Evolutionary conservation across 1,140 invertebrate species (phyloP).

Genomic region (Apocrypta bakeri): DNA sequence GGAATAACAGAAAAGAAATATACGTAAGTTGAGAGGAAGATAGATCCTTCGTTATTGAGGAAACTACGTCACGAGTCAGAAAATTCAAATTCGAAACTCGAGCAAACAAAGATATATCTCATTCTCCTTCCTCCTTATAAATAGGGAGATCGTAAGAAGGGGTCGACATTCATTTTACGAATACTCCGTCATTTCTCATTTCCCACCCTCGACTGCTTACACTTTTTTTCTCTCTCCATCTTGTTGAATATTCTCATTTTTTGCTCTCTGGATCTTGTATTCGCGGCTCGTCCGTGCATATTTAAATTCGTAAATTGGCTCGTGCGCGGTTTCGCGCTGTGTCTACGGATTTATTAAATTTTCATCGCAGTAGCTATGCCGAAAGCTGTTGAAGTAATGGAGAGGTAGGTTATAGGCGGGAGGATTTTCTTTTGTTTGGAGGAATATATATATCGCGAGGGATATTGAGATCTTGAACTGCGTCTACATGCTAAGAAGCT

Average conservation of each 20-base stretch:
- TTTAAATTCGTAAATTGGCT: slow-evolving; percentile 47
- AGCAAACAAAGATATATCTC: slow-evolving; percentile 22
- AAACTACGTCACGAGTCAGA: not conserved
- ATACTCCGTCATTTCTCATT: slow-evolving; percentile 34
- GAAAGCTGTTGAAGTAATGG: not conserved
- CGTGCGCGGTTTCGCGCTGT: not conserved
- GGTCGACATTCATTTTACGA: slow-evolving; percentile 15
- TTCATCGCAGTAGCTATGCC: not conserved
- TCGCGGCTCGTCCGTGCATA: slow-evolving; percentile 41
- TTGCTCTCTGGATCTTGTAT: slow-evolving; percentile 29
- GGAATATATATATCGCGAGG: slow-evolving; percentile 14
- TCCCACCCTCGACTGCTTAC: not conserved
- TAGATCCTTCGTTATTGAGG: no score
- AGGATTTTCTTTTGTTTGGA: slow-evolving; percentile 34
- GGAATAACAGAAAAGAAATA: not conserved
- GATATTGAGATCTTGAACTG: slow-evolving; percentile 31
- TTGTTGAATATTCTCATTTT: not conserved
- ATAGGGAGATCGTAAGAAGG: not conserved
- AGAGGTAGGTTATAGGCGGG: not conserved
- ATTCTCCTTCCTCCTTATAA: not conserved
- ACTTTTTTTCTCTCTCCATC: not conserved
- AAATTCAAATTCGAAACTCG: slow-evolving; percentile 15
- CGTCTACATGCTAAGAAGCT: slow-evolving; percentile 9
- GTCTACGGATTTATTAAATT: slow-evolving; percentile 46
- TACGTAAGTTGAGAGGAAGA: no score